Conservation (phyloP, 2,797 vertebrate genomes). For the Clarias laeviceps region DNA sequence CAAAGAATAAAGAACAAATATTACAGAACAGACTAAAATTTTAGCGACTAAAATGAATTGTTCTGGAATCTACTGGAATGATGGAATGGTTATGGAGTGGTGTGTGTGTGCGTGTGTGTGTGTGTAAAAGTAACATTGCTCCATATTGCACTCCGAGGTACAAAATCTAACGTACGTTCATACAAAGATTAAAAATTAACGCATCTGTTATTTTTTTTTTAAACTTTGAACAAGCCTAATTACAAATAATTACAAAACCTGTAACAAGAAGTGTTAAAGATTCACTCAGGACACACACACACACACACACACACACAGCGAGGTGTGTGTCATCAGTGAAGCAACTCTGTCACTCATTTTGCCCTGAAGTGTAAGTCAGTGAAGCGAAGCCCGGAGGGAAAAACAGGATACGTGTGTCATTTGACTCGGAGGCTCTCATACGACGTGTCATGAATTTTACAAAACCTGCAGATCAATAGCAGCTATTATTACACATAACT, state of each 20-base stretch:
- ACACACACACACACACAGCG: too few species aligned
- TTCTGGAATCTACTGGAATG: too few species aligned
- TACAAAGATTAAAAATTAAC: neutral
- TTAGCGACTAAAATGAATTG: too few species aligned
- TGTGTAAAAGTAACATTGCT: neutral
- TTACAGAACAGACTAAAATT: neutral
- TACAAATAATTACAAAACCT: neutral
- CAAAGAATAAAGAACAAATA: neutral
- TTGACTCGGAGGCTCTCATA: neutral
- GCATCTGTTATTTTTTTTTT: neutral
- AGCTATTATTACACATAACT: constrained; percentile 20
- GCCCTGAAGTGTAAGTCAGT: neutral
- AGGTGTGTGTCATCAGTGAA: neutral
- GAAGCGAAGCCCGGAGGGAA: neutral
- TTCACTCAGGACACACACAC: neutral
- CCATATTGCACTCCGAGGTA: neutral
- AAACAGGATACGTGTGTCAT: constrained; percentile 52
- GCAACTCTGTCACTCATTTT: neutral
- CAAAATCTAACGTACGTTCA: neutral
- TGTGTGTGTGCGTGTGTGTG: too few species aligned
- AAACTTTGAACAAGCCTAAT: neutral
- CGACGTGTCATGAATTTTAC: constrained; percentile 34
- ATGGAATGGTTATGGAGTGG: too few species aligned
- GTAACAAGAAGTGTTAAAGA: neutral
- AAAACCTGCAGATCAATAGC: constrained; percentile 39